Conservation (phyloP, 1,140 invertebrate species). For the Calliopsis andreniformis region DNA sequence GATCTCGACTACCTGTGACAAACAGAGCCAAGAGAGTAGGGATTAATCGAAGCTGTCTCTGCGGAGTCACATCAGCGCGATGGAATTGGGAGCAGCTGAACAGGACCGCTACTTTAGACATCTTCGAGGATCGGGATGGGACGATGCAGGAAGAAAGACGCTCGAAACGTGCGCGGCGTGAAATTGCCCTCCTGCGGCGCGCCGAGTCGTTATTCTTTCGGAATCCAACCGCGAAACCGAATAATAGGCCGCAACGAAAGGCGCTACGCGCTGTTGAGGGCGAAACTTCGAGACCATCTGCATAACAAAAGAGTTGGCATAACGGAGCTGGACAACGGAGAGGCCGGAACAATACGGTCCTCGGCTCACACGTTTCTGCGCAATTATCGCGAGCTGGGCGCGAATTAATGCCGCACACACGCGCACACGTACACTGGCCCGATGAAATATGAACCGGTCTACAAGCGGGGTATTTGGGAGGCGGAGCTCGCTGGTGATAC, state of each 20-base stretch:
- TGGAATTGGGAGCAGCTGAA: background rate
- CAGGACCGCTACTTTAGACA: no score
- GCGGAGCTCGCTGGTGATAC: conserved; percentile 1
- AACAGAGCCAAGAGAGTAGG: background rate
- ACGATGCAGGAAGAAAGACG: conserved; percentile 1
- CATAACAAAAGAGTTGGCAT: conserved; percentile 54
- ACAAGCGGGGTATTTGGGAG: conserved; percentile 34
- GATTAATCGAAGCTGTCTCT: conserved; percentile 29
- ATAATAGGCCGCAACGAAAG: conserved; percentile 35
- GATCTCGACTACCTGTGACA: conserved; percentile 55
- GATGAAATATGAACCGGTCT: conserved; percentile 41
- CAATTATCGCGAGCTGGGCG: conserved; percentile 59
- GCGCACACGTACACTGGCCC: background rate
- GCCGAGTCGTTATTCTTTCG: conserved; percentile 40
- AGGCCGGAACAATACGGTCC: conserved; percentile 48
- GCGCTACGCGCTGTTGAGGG: conserved; percentile 21
- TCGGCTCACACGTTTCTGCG: conserved; percentile 20
- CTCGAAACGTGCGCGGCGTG: conserved; percentile 1
- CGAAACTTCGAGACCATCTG: conserved; percentile 50
- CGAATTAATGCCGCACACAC: conserved; percentile 48
- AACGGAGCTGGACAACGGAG: conserved; percentile 42
- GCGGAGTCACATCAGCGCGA: background rate
- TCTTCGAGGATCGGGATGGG: no score
- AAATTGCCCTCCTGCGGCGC: background rate
- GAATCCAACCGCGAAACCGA: conserved; percentile 26